Conservation (phyloP, 1,140 invertebrate species). For the Melipona quadrifasciata region DNA sequence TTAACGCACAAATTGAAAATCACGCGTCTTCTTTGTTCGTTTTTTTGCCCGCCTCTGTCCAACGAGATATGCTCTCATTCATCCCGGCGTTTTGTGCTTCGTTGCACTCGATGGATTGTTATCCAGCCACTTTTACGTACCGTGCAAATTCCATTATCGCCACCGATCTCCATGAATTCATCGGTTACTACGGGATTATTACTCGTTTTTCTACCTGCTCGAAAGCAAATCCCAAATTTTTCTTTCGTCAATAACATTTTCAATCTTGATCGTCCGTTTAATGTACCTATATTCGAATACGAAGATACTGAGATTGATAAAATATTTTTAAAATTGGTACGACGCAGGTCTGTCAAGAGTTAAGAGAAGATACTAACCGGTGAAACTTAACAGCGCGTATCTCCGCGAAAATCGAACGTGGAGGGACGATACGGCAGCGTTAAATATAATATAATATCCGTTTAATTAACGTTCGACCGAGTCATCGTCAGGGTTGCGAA, state of each 20-base stretch:
- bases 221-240: too few relatives aligned
- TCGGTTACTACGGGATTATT: neutral
- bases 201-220: too few relatives aligned
- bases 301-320: neutral
- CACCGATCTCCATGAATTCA: neutral
- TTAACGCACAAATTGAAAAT: conserved; percentile 24
- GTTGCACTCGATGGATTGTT: conserved; percentile 54
- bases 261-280: too few relatives aligned
- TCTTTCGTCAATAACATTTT: too few relatives aligned
- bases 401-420: conserved; percentile 46
- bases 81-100: conserved; percentile 39
- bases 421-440: neutral
- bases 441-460: conserved; percentile 30
- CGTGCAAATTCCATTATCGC: conserved; percentile 38
- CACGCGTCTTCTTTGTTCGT: neutral
- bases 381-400: conserved; percentile 40
- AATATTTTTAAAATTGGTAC: neutral
- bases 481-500: neutral
- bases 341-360: neutral
- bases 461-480: conserved; percentile 7
- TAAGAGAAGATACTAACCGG: neutral
- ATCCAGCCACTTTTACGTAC: conserved; percentile 31
- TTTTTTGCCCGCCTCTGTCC: conserved; percentile 24
- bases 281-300: too few relatives aligned
- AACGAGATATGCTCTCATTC: conserved; percentile 58